Evolutionary conservation across 1,140 invertebrate species (phyloP).

Genomic region (Aphelinus certus): DNA sequence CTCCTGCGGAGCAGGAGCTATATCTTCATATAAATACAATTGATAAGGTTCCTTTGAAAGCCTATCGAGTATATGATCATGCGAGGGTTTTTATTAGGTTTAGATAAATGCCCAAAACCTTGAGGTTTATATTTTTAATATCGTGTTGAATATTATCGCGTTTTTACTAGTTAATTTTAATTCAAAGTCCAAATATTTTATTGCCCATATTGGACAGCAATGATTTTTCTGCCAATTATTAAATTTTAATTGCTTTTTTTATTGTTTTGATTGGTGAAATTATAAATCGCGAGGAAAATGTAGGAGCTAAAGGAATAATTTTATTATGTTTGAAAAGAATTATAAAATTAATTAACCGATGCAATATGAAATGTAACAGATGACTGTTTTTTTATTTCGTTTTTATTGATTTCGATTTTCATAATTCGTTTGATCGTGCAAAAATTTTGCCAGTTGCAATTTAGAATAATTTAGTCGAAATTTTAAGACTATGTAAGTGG

Average conservation of each 20-base stretch:
- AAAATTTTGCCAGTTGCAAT: slow-evolving; percentile 31
- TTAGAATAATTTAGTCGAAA: background rate
- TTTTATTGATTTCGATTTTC: slow-evolving; percentile 10
- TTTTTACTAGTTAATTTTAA: slow-evolving; percentile 23
- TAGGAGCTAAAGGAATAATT: slow-evolving; percentile 19
- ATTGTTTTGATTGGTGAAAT: slow-evolving; percentile 1
- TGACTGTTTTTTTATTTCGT: slow-evolving; percentile 24
- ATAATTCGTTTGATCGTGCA: slow-evolving; percentile 25
- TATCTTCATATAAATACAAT: slow-evolving; percentile 22
- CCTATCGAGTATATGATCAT: slow-evolving; percentile 7
- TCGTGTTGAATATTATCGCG: slow-evolving; percentile 12
- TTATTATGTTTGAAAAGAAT: slow-evolving; percentile 16
- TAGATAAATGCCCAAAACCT: slow-evolving; percentile 40
- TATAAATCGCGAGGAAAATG: background rate
- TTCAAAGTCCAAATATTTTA: slow-evolving; percentile 17
- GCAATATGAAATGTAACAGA: slow-evolving; percentile 12
- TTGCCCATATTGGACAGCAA: slow-evolving; percentile 10
- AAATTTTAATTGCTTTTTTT: slow-evolving; percentile 27
- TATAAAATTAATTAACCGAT: slow-evolving; percentile 15
- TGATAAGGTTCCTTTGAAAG: slow-evolving; percentile 36
- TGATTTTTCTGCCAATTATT: slow-evolving; percentile 19
- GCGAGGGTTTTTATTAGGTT: slow-evolving; percentile 29
- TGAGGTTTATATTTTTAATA: slow-evolving; percentile 8
- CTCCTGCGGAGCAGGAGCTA: slow-evolving; percentile 36
- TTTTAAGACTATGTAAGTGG: slow-evolving; percentile 19